Conservation (phyloP, 2,888 invertebrate genomes). For the Dynastes tityus region DNA sequence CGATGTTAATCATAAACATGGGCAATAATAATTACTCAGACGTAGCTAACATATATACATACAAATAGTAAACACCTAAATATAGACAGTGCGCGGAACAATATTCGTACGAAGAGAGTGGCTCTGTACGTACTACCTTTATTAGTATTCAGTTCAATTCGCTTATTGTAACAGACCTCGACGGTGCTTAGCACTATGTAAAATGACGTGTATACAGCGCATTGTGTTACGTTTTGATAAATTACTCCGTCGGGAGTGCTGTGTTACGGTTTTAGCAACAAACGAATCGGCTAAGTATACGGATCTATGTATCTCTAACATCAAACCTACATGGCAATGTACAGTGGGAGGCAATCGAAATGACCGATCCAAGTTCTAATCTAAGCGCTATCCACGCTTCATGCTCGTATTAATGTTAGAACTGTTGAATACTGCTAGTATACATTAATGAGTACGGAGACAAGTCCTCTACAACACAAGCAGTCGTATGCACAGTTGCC, state of each 20-base stretch:
- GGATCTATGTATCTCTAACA: neutral
- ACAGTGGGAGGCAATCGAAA: too few relatives aligned
- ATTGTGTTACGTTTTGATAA: conserved; percentile 44
- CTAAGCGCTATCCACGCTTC: too few relatives aligned
- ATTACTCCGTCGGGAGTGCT: conserved; percentile 35
- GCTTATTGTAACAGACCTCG: conserved; percentile 23
- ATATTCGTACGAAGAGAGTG: neutral
- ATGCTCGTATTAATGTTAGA: too few relatives aligned
- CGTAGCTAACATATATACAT: neutral
- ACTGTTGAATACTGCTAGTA: too few relatives aligned
- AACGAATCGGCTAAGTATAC: conserved; percentile 37
- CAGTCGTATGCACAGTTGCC: too few relatives aligned
- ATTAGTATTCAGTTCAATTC: conserved; percentile 28
- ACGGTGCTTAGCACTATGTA: conserved; percentile 1
- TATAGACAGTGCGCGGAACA: neutral
- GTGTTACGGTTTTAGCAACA: conserved; percentile 32
- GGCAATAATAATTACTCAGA: neutral
- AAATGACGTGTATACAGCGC: conserved; percentile 11
- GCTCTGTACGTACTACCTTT: neutral
- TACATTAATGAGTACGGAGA: too few relatives aligned
- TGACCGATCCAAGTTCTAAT: too few relatives aligned
- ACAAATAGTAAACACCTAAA: conserved; percentile 10
- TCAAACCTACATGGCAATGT: too few relatives aligned
- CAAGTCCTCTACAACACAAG: too few relatives aligned
- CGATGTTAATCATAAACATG: conserved; percentile 18